Conservation (phyloP, 1,140 invertebrate species). For the Gryon sp. region DNA sequence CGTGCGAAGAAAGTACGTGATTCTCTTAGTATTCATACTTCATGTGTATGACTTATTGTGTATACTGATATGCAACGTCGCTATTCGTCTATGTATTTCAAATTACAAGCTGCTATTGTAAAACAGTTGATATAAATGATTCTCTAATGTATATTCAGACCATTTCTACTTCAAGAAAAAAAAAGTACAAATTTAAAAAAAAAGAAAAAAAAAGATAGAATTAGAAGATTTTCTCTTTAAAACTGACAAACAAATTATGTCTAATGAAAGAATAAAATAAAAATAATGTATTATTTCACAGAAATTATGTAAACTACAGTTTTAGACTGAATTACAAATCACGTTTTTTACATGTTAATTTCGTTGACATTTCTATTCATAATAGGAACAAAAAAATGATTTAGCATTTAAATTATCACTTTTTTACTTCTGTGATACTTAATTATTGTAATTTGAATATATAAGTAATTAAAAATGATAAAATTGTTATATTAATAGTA, state of each 20-base stretch:
- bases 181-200: slow-evolving; percentile 3
- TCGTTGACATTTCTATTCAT: too few relatives aligned
- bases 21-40: slow-evolving; percentile 48
- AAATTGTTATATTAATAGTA: slow-evolving; percentile 1
- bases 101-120: slow-evolving; percentile 26
- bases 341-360: too few relatives aligned
- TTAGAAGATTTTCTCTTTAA: neutral
- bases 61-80: slow-evolving; percentile 37
- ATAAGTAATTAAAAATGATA: neutral
- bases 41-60: slow-evolving; percentile 44
- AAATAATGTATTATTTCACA: too few relatives aligned
- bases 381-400: too few relatives aligned
- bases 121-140: slow-evolving; percentile 45
- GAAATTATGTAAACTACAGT: too few relatives aligned
- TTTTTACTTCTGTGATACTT: too few relatives aligned
- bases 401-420: too few relatives aligned
- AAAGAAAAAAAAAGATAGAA: neutral
- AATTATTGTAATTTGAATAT: too few relatives aligned
- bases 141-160: slow-evolving; percentile 10
- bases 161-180: neutral
- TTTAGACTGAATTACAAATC: too few relatives aligned
- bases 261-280: too few relatives aligned
- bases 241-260: too few relatives aligned
- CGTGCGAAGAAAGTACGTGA: slow-evolving; percentile 56
- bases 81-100: slow-evolving; percentile 16